Conservation (phyloP, 2,797 vertebrate species). For the Sebastes iracundus region DNA sequence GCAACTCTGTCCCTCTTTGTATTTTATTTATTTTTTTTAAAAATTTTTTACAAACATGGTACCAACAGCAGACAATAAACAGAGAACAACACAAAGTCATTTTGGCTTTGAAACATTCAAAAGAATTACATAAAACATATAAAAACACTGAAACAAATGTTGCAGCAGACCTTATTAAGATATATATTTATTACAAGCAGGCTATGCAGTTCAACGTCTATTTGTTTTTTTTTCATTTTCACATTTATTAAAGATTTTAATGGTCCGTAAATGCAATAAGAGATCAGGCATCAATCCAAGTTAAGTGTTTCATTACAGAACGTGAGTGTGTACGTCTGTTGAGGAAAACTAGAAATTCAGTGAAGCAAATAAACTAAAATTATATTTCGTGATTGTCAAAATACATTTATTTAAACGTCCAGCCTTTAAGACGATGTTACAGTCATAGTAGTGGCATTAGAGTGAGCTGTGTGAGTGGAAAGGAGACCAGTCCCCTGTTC, state of each 20-base stretch:
- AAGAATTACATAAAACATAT: not conserved
- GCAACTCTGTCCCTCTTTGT: not conserved
- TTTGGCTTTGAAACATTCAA: not conserved
- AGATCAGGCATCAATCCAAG: not conserved
- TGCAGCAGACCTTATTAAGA: not conserved
- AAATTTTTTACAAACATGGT: not conserved
- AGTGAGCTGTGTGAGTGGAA: conserved; percentile 37
- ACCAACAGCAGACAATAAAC: not conserved
- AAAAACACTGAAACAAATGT: not conserved
- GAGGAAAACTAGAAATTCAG: not conserved
- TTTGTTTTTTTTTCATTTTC: not conserved
- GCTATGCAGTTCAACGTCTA: not conserved
- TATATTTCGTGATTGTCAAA: not conserved
- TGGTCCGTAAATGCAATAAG: not conserved
- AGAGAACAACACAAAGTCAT: not conserved
- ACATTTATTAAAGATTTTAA: not conserved
- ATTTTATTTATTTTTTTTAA: not conserved
- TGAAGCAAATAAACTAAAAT: not conserved
- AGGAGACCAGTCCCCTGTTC: conserved; percentile 86
- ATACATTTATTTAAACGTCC: not conserved
- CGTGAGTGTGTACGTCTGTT: not conserved
- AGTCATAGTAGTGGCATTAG: conserved; percentile 5
- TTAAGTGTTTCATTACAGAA: conserved; percentile 17
- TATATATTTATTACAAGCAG: not conserved
- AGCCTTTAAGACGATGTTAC: not conserved